Percentiles rank a stretch among this genome's conserved stretches.
Conservation (phyloP, 2,113 vertebrate genomes). For the Blennius ocellaris region DNA sequence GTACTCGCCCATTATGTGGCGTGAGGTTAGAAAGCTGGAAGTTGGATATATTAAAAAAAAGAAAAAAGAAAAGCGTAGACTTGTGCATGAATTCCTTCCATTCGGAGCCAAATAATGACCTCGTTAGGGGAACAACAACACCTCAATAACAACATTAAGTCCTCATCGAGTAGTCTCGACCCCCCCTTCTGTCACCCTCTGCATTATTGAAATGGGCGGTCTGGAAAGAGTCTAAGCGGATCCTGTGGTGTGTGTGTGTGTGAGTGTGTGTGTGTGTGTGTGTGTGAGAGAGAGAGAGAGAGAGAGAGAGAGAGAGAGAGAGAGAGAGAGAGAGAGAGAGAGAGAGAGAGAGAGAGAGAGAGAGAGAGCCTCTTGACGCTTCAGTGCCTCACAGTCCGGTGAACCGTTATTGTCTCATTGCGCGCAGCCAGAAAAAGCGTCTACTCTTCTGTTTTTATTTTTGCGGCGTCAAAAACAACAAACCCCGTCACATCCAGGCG, state of each 20-base stretch:
- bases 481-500: slow-evolving; percentile 9
- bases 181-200: slow-evolving; percentile 53
- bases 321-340: slow-evolving; percentile 37
- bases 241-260: slow-evolving; percentile 38
- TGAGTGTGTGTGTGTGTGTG: slow-evolving; percentile 6
- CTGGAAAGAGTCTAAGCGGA: slow-evolving; percentile 75
- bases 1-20: not conserved
- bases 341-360: slow-evolving; percentile 12
- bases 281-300: slow-evolving; percentile 5
- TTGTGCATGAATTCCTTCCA: no score
- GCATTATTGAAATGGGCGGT: slow-evolving; percentile 81
- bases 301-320: slow-evolving; percentile 45
- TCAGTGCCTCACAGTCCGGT: slow-evolving; percentile 27
- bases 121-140: not conserved
- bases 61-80: no score
- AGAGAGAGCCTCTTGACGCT: slow-evolving; percentile 35
- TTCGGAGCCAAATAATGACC: no score
- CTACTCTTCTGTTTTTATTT: no score
- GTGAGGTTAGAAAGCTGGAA: not conserved
- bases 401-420: slow-evolving; percentile 52
- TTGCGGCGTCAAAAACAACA: not conserved
- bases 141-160: slow-evolving; percentile 18
- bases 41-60: no score
- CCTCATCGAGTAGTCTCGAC: slow-evolving; percentile 48
- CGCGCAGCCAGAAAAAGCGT: slow-evolving; percentile 4